A percentile compares a stretch with the other conserved stretches of the same genome.
Evolutionary conservation across 2,113 vertebrate species (phyloP).

Genomic region (Xiphorhynchus elegans): DNA sequence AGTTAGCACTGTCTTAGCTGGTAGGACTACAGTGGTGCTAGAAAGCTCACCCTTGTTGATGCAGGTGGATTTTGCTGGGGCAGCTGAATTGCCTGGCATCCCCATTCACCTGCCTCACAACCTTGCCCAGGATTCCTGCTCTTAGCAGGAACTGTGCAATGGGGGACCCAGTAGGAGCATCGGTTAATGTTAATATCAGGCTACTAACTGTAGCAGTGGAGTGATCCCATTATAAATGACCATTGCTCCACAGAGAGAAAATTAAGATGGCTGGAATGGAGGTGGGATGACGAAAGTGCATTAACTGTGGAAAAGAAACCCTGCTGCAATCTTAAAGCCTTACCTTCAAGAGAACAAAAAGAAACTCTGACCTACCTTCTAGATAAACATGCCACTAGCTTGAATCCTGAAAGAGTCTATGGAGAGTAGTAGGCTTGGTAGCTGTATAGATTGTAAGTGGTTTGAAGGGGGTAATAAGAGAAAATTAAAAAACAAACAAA

Average conservation of each 20-base stretch:
- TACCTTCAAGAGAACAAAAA: neutral
- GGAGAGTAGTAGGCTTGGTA: neutral
- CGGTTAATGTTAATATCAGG: neutral
- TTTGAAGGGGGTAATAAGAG: neutral
- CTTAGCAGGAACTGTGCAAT: neutral
- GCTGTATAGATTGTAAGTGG: neutral
- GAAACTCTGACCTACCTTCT: neutral
- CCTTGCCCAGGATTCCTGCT: neutral
- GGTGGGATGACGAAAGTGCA: rapidly evolving
- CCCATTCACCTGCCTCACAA: neutral
- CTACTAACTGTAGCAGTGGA: neutral
- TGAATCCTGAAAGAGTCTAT: neutral
- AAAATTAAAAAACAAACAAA: neutral
- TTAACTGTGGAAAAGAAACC: neutral
- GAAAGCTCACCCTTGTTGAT: neutral
- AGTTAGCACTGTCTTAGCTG: neutral
- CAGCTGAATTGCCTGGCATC: neutral
- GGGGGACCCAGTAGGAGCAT: neutral
- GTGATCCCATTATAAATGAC: neutral
- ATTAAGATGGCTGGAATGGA: neutral
- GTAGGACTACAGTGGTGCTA: neutral
- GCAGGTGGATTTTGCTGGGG: neutral
- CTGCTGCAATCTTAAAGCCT: neutral
- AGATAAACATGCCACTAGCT: neutral
- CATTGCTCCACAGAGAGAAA: neutral